Base-by-base conservation (phyloP, 2,113 vertebrate genomes). In the Mixornis gularis region DNA sequence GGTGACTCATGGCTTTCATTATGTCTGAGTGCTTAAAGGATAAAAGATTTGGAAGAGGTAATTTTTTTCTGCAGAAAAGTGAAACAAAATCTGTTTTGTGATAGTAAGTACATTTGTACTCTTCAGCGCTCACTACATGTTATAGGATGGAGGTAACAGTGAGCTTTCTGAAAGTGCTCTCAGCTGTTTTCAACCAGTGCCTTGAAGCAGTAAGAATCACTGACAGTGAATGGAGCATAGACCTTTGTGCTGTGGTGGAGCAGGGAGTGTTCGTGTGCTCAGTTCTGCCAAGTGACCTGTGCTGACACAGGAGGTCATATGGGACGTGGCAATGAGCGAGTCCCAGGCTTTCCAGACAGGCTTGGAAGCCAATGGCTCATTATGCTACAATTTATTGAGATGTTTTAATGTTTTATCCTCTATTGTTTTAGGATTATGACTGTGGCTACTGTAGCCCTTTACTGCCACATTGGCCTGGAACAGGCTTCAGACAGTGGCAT, bases 1-100 rank as follows among this genome's bases (percentile, higher is more conserved):
- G 53, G 49, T 92, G 55, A 93, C 24, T 90, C 78, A 79, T 34
- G 29, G 41, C 55, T 92, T 89, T 70, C 21, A 18, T 81, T 76
- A 13, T 21, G 3, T 53, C 80, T 72, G 43, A 76, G 17, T 87
- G 72, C 73, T 82, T 76, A 49, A 64, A 92, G 62, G 34, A 46
- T 32, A 79, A 72, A 43, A 56, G 27, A 65, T 60, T 13, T 58
- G 26, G 43, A 34, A 70, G 58, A 69, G 18, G 12, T n/a, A 25
- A 2, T 22, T 40, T 87, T 95, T 34, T 62, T 65, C 52, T 76
- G 29, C 13, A 77, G 40, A 65, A 53, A 82, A 79, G 59, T 56
- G 34, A 65, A 72, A 55, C 9, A 87, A 89, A 78, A 65, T 53
- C 29, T 59, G 8, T 55, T 82, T 30, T 63, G 24, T 87, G 43